Evolutionary conservation across 2,888 invertebrate species (phyloP).

Genomic region (Opisthograptis luteolata): DNA sequence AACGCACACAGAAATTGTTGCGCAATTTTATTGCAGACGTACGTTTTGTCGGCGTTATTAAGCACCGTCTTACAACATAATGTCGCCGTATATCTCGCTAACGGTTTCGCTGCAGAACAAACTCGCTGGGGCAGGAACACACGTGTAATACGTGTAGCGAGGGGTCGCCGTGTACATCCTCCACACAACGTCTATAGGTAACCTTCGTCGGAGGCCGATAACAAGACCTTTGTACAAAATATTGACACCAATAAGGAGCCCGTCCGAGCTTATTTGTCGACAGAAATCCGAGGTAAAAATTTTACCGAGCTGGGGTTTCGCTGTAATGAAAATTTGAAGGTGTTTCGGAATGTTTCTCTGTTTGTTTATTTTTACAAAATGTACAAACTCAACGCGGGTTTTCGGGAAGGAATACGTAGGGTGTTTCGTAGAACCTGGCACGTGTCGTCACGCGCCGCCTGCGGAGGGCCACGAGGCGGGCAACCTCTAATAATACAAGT

Average conservation of each 20-base stretch:
- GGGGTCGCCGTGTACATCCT: slow-evolving; percentile 6
- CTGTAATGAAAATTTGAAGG: slow-evolving; percentile 8
- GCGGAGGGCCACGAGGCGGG: too few relatives aligned
- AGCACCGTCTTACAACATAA: slow-evolving; percentile 22
- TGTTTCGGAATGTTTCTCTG: slow-evolving; percentile 8
- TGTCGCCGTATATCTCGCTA: slow-evolving; percentile 17
- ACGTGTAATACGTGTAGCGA: background rate
- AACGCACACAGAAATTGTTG: background rate
- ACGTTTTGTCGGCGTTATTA: slow-evolving; percentile 12
- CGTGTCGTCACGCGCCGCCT: too few relatives aligned
- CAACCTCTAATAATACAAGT: too few relatives aligned
- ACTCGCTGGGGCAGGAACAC: background rate
- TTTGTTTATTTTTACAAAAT: slow-evolving; percentile 5
- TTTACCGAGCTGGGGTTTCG: slow-evolving; percentile 4
- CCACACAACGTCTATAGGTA: slow-evolving; percentile 26
- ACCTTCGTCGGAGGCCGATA: slow-evolving; percentile 24
- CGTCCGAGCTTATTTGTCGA: slow-evolving; percentile 20
- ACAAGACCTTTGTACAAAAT: slow-evolving; percentile 27
- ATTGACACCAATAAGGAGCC: slow-evolving; percentile 22
- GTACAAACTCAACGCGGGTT: background rate
- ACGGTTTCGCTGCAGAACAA: slow-evolving; percentile 15
- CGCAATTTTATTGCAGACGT: slow-evolving; percentile 15
- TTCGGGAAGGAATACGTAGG: background rate
- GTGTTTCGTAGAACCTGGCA: background rate
- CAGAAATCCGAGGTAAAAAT: slow-evolving; percentile 15